Evolutionary conservation across 2,797 vertebrate genomes (phyloP), one percentile per base, ranked within the genome.

Genomic region (Psittacula echo): DNA sequence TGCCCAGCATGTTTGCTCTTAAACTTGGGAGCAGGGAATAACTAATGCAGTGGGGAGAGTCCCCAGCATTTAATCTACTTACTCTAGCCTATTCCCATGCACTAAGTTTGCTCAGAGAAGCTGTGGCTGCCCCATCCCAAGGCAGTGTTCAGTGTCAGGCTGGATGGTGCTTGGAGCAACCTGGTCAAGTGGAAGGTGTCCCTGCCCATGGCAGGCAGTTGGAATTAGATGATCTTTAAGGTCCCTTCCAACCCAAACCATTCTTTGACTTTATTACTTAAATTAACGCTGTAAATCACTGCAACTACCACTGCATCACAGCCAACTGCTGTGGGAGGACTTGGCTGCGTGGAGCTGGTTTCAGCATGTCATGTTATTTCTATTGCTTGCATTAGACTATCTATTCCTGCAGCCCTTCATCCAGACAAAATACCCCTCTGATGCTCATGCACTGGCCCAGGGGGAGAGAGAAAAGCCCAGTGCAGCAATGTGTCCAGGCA

Each of bases 261-360:
- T 34, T 58, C 56, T 34, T 9, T 11, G 15, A 60, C n/a, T 60
- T 37, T 26, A 37, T 60, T 37, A 60, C 53, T 61, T 74, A 61
- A 61, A 54, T 54, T 66, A 53, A 27, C 0, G 0, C 15, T 79
- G 32, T 41, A 79, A 45, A 37, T 13, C 47, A 54, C 26, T 56
- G 29, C 4, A 16, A 41, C 7, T 32, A 41, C 48, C 18, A 15
- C 42, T 51, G 32, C 6, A 2, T 26, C 44, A 22, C 30, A 65
- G 60, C 22, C 37, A 44, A 3, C 32, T 58, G 44, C 29, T 15
- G 13, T 10, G 9, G 21, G 5, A 75, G 24, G 24, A 53, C 21
- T 24, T 0, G 3, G 30, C 54, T 0, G 0, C 2, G 1, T 13
- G 44, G 24, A 58, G 41, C 32, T 64, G 75, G 32, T 23, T 75